phyloP scores from a whole-genome alignment of 2,113 vertebrate species.

The Pomatorhinus ruficollis region DNA sequence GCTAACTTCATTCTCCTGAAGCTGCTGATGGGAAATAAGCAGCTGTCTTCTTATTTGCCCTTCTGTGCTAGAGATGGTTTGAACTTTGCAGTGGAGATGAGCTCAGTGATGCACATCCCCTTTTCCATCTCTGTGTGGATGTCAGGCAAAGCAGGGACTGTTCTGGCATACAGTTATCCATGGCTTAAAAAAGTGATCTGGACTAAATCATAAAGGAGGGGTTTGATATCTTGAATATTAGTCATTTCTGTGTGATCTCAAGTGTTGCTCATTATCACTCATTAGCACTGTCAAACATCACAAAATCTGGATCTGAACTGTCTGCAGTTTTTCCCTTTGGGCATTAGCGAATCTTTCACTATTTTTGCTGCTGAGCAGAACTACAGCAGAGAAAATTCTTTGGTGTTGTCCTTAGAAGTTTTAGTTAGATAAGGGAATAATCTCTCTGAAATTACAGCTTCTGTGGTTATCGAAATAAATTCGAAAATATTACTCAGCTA shows the following conservation, averaged over 20 bases:
- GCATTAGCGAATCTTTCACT: background rate
- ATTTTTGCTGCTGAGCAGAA: background rate
- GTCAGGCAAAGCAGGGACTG: background rate
- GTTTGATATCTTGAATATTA: background rate
- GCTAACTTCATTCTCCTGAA: background rate
- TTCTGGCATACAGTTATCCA: background rate
- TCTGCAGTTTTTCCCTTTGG: background rate
- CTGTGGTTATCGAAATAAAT: background rate
- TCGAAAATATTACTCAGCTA: background rate
- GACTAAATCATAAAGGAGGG: background rate
- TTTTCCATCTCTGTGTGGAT: background rate
- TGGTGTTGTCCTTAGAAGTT: constrained; percentile 18
- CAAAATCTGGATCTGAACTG: background rate
- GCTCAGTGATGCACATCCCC: background rate
- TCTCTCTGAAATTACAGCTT: background rate
- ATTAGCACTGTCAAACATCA: constrained; percentile 11
- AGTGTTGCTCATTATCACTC: constrained; percentile 16
- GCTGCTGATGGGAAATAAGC: background rate
- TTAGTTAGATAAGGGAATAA: background rate
- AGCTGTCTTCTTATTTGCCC: background rate
- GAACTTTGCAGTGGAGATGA: background rate
- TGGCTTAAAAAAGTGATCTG: background rate
- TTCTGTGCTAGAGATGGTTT: background rate
- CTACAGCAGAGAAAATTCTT: background rate
- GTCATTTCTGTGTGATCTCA: background rate